Evolutionary conservation across 2,797 vertebrate species (phyloP).

Genomic region (Mus spretus): DNA sequence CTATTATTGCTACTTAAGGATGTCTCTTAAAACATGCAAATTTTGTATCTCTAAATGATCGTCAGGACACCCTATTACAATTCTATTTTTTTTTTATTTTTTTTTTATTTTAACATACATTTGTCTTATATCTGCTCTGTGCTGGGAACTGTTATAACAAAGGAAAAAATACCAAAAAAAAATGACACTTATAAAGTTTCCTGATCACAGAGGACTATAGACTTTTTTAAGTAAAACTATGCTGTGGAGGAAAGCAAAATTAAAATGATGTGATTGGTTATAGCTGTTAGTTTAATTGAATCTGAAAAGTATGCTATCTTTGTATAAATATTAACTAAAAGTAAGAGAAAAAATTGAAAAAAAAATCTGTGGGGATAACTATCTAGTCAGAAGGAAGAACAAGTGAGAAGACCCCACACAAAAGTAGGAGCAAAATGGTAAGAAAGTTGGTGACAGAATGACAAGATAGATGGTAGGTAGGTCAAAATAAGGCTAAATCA

Average conservation of each 20-base stretch:
- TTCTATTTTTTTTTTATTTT: background rate
- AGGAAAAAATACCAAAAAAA: background rate
- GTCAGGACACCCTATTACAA: background rate
- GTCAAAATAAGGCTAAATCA: background rate
- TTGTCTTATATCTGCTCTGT: background rate
- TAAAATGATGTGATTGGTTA: background rate
- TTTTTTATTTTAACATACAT: background rate
- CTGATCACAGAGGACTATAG: background rate
- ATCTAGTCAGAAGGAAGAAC: background rate
- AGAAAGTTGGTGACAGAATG: background rate
- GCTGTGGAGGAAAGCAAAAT: background rate
- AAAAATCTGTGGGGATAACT: background rate
- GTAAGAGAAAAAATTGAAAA: background rate
- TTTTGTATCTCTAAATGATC: background rate
- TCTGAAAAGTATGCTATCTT: background rate
- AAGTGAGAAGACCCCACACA: background rate
- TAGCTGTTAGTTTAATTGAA: background rate
- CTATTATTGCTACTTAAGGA: background rate
- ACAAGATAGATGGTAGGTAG: background rate
- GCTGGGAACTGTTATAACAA: background rate
- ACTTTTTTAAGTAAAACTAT: background rate
- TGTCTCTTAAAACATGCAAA: background rate
- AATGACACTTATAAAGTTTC: background rate
- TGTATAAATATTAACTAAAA: conserved; percentile 4
- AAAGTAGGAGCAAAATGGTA: background rate